Evolutionary conservation across 2,797 vertebrate genomes (phyloP), one percentile per base, ranked within the genome.

Genomic region (Etheostoma perlongum): DNA sequence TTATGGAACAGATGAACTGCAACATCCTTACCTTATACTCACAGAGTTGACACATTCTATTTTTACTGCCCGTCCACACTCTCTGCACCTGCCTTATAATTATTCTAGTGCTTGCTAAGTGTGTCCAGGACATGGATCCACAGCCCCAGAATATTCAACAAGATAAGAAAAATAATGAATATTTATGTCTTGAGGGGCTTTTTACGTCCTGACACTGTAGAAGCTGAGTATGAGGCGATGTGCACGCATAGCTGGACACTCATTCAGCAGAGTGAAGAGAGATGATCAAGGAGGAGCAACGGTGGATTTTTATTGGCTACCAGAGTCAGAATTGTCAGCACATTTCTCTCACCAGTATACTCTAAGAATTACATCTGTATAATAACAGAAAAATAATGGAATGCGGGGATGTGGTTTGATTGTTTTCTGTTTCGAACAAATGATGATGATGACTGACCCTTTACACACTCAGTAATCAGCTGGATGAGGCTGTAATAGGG

Each of bases 171-270:
- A 79, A 60, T 57, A 15, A 67, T 84, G 70, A 83, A 83, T 89
- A 89, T 87, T 87, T 52, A 87, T 83, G 61, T 36, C 19, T 36
- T 48, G 46, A 79, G 63, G 80, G 47, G n/a, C 15, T 83, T 89
- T 85, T 83, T 63, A 73, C 44, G 1, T 79, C 62, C 73, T 55
- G 36, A 72, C 69, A 76, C 57, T 71, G 47, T 62, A 74, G 33
- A 42, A 51, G 76, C 61, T 78, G 47, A 79, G 72, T 67, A 67
- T 66, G n/a, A 42, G 46, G 52, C 64, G 23, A 67, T 44, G 47
- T 44, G 51, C 46, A 44, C 7, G n/a, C 72, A 40, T 44, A 59
- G 51, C 63, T 58, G 64, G 76, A 77, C 65, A 53, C 30, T 59
- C 21, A 23, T 57, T 67, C 33, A 61, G 47, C 33, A 27, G 63